Evolutionary conservation across 2,888 invertebrate genomes (phyloP), one percentile per base, ranked within the genome.

Genomic region (Griposia aprilina): DNA sequence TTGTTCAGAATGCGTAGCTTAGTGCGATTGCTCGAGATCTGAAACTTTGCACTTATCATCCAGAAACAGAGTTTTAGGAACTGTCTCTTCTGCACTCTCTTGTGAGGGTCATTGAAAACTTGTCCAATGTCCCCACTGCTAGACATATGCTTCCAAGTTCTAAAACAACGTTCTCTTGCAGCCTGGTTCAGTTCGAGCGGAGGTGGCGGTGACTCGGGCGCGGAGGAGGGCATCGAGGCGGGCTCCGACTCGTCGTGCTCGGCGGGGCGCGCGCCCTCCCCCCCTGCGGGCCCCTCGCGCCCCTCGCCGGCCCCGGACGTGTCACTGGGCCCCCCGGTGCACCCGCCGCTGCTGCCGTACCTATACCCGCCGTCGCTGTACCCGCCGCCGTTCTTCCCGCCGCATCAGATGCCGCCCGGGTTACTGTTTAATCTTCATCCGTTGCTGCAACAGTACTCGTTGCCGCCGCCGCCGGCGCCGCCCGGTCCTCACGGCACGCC

Each of bases 321-420:
- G 84, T 99, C 99, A 55, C 98, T 99, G 62, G 99, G 99, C 72
- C 99, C 99, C 62, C 99, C 99, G 67, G 98, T 99, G 68, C 99
- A 99, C 92, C 99, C 99, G 67, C 99, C 99, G 72, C 98, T 98
- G 57, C 98, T 99, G 93, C 99, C 99, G 88, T 99, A 99, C 97
- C 98, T 99, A 74, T 99, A 99, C 95, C 99, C 99, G 57, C 98
- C 98, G 71, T 98, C 99, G 55, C 97, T 99, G 85, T 99, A 99
- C 96, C 98, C 98, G 88, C 97, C 98, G 71, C 97, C 97, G 45
- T 97, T 98, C 93, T 98, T 98, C 92, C 98, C 98, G 76, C 98
- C 98, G 76, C 97, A 97, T 82, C 98, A 98, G 81, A 98, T 98
- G 96, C 98, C 98, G 88, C 98, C 98, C 62, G 98, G 98, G 85